Evolutionary conservation across 2,113 vertebrate species (phyloP).

Genomic region (Microcebus murinus): DNA sequence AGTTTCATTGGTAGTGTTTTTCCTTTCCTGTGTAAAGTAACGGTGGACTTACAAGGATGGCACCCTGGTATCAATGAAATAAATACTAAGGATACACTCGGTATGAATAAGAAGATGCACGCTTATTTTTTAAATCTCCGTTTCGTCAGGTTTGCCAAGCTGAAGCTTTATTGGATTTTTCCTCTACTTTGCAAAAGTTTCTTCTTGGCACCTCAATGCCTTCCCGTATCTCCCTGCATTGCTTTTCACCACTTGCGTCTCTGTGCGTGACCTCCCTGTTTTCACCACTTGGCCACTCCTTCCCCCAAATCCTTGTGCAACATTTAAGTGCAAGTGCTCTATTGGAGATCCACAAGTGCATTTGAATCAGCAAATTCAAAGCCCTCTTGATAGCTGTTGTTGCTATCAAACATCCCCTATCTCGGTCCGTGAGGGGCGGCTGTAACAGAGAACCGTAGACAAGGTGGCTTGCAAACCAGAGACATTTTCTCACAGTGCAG

Average conservation of each 20-base stretch:
- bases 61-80: neutral
- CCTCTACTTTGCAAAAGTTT: neutral
- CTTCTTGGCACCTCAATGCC: neutral
- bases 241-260: neutral
- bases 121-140: neutral
- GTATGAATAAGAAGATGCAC: neutral
- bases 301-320: neutral
- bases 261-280: neutral
- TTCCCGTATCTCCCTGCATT: neutral
- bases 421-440: rapidly evolving
- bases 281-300: neutral
- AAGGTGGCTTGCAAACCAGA: neutral
- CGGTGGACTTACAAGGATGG: neutral
- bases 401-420: neutral
- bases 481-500: neutral
- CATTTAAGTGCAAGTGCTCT: neutral
- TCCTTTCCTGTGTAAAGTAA: neutral
- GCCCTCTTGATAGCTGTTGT: neutral
- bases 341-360: neutral
- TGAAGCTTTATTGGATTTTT: neutral
- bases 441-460: neutral
- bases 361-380: neutral
- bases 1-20: neutral
- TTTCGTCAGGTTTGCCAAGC: neutral
- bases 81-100: neutral